Evolutionary conservation across 1,140 invertebrate genomes (phyloP).

Genomic region (Euglossa dilemma): DNA sequence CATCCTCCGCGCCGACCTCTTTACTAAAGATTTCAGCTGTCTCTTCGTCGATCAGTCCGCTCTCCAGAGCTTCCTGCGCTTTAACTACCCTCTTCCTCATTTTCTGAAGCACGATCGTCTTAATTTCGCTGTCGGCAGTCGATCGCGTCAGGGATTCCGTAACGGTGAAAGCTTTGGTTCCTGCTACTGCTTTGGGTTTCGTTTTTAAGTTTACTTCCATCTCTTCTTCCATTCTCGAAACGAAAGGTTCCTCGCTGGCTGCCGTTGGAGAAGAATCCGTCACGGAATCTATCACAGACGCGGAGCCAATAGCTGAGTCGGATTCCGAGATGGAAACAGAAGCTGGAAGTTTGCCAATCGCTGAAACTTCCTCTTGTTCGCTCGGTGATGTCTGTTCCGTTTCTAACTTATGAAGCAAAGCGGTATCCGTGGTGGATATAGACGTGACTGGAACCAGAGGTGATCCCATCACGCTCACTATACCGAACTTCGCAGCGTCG

Average conservation of each 20-base stretch:
- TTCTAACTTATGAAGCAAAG: slow-evolving; percentile 90
- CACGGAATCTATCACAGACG: slow-evolving; percentile 9
- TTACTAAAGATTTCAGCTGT: slow-evolving; percentile 88
- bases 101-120: slow-evolving; percentile 89
- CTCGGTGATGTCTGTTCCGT: slow-evolving; percentile 83
- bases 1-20: slow-evolving; percentile 79
- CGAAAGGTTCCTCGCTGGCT: neutral
- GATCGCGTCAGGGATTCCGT: slow-evolving; percentile 84
- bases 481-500: slow-evolving; percentile 89
- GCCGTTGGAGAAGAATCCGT: slow-evolving; percentile 12
- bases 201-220: slow-evolving; percentile 84
- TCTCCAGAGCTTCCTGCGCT: slow-evolving; percentile 87
- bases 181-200: slow-evolving; percentile 84
- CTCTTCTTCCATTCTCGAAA: slow-evolving; percentile 66
- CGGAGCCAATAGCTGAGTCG: slow-evolving; percentile 26
- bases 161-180: slow-evolving; percentile 87
- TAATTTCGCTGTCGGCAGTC: slow-evolving; percentile 84
- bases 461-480: slow-evolving; percentile 87
- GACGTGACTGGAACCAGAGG: slow-evolving; percentile 86
- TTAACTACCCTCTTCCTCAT: slow-evolving; percentile 89
- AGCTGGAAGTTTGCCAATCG: neutral
- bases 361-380: neutral
- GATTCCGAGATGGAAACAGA: slow-evolving; percentile 16
- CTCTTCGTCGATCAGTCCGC: slow-evolving; percentile 88
- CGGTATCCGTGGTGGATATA: slow-evolving; percentile 88